phyloP scores from a whole-genome alignment of 1,140 invertebrate genomes.

The Prorops nasuta region DNA sequence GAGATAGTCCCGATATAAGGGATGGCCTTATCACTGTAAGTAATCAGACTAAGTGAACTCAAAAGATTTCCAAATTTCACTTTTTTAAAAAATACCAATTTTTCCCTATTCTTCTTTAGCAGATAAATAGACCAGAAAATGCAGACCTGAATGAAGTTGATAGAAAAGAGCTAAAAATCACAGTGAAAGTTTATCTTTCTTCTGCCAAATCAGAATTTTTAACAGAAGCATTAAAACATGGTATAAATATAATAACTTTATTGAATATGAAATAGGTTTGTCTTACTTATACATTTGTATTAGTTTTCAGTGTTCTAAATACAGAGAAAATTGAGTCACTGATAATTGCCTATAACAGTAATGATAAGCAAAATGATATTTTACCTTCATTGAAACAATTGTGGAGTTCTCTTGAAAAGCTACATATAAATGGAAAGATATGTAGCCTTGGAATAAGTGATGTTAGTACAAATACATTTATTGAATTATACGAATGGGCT shows the following conservation, averaged over 20 bases:
- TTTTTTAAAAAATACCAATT: conserved; percentile 11
- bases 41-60: conserved; percentile 11
- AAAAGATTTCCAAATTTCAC: conserved; percentile 5
- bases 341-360: conserved; percentile 68
- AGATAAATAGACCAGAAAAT: conserved; percentile 36
- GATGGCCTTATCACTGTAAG: conserved; percentile 31
- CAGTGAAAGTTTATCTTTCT: conserved; percentile 61
- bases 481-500: conserved; percentile 75
- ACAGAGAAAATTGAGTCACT: conserved; percentile 72
- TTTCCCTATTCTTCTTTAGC: conserved; percentile 12
- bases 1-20: conserved; percentile 53
- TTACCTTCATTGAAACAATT: conserved; percentile 67
- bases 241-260: conserved; percentile 26
- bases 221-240: conserved; percentile 54
- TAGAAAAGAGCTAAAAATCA: conserved; percentile 61
- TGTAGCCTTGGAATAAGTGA: conserved; percentile 84
- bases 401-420: conserved; percentile 73
- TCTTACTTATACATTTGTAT: too few relatives aligned
- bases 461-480: conserved; percentile 77
- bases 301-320: conserved; percentile 67
- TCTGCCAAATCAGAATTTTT: conserved; percentile 47
- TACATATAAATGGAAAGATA: conserved; percentile 66
- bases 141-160: conserved; percentile 41
- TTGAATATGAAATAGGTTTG: too few relatives aligned
- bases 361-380: conserved; percentile 50